phyloP scores from a whole-genome alignment of 2,113 vertebrate genomes.

The Triplophysa tibetana region DNA sequence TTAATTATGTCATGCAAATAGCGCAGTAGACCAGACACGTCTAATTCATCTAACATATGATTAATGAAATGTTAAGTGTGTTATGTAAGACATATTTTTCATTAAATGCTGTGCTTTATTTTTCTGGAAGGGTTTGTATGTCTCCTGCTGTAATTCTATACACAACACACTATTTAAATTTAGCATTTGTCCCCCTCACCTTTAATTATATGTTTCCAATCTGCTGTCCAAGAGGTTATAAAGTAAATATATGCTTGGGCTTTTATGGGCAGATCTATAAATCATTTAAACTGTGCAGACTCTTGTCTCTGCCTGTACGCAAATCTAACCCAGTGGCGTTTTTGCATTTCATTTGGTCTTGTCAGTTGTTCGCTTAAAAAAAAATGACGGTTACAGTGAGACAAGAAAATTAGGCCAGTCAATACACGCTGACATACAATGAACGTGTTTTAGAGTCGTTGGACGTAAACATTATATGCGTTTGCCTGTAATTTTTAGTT shows the following conservation, averaged over 20 bases:
- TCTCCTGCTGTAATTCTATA: conserved; percentile 29
- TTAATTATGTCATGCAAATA: not conserved
- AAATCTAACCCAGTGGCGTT: not conserved
- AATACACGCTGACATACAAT: too few relatives aligned
- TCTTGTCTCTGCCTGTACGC: not conserved
- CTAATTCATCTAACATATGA: not conserved
- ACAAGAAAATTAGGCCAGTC: too few relatives aligned
- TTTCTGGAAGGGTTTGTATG: not conserved
- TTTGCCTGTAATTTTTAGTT: too few relatives aligned
- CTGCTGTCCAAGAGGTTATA: conserved; percentile 46
- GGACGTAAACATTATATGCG: too few relatives aligned
- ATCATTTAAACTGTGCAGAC: conserved; percentile 17
- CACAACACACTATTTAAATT: conserved; percentile 31
- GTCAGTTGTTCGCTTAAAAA: too few relatives aligned
- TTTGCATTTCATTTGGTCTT: too few relatives aligned
- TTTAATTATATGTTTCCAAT: conserved; percentile 49
- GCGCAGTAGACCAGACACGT: not conserved
- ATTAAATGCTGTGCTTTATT: not conserved
- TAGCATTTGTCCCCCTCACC: conserved; percentile 47
- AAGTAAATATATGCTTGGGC: conserved; percentile 38
- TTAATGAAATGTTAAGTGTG: not conserved
- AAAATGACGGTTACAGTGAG: too few relatives aligned
- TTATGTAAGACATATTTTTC: conserved; percentile 6
- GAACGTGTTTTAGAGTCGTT: too few relatives aligned
- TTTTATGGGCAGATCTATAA: conserved; percentile 30